phyloP scores from a whole-genome alignment of 2,888 invertebrate species.

The Trachelus troglodyta region DNA sequence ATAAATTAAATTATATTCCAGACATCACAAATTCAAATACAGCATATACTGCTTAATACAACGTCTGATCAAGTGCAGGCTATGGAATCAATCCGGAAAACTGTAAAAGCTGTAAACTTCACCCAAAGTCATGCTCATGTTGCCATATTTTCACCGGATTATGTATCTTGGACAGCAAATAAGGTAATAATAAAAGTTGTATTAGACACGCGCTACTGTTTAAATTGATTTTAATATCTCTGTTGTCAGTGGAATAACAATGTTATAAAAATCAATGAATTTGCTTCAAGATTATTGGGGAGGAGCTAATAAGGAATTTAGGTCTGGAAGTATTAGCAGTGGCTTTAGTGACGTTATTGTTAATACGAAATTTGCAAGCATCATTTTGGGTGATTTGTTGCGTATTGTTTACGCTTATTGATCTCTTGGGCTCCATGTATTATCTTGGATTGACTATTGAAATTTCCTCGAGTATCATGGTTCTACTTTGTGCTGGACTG shows the following conservation, averaged over 20 bases:
- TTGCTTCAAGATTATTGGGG: conserved; percentile 55
- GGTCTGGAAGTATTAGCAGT: conserved; percentile 65
- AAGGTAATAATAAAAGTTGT: conserved; percentile 39
- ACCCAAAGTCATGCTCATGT: conserved; percentile 45
- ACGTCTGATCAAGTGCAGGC: conserved; percentile 56
- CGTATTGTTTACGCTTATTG: conserved; percentile 66
- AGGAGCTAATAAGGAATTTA: conserved; percentile 64
- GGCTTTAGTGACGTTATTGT: conserved; percentile 63
- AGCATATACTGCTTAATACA: conserved; percentile 57
- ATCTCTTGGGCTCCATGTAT: conserved; percentile 67
- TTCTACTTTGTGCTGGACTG: conserved; percentile 67
- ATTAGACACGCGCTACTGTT: background rate
- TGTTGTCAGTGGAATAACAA: conserved; percentile 1
- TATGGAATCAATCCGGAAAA: conserved; percentile 56
- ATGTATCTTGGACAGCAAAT: conserved; percentile 62
- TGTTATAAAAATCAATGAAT: conserved; percentile 9
- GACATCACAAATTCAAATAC: conserved; percentile 60
- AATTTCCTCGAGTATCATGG: conserved; percentile 67
- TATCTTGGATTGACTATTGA: conserved; percentile 68
- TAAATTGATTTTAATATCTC: conserved; percentile 4
- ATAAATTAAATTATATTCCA: conserved; percentile 27
- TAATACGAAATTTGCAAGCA: conserved; percentile 64
- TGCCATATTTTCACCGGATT: conserved; percentile 56
- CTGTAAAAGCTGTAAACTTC: conserved; percentile 48
- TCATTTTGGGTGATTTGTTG: conserved; percentile 66